Percentiles rank a stretch among this genome's conserved stretches.
phyloP scores from a whole-genome alignment of 2,797 vertebrate genomes.

The Phylloscopus collybita region DNA sequence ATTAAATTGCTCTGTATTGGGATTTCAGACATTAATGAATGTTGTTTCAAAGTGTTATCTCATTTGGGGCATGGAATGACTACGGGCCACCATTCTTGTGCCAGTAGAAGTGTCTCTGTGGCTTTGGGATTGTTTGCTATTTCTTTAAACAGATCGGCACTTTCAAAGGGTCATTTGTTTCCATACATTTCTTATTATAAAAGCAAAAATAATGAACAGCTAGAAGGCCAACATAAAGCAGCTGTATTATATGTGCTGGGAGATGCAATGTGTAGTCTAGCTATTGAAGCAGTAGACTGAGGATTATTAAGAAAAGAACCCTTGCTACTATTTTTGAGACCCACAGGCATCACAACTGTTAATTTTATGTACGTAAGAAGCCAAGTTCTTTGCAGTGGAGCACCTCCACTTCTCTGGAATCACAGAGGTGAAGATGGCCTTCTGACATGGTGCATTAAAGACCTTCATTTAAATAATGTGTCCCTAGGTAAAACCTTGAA shows the following conservation, averaged over 20 bases:
- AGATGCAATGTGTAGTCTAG: constrained; percentile 32
- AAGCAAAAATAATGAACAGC: constrained; percentile 54
- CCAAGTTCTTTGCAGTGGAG: constrained; percentile 20
- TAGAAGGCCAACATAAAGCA: constrained; percentile 40
- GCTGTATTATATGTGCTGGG: background rate
- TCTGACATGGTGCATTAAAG: constrained; percentile 28
- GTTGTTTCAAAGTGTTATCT: constrained; percentile 66
- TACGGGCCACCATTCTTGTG: constrained; percentile 5
- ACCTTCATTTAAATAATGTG: constrained; percentile 6
- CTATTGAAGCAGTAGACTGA: constrained; percentile 38
- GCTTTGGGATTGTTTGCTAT: constrained; percentile 60
- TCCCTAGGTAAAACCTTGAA: constrained; percentile 24
- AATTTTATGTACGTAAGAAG: constrained; percentile 47
- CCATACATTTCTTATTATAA: constrained; percentile 45
- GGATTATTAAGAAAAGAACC: constrained; percentile 21
- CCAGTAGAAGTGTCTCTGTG: constrained; percentile 48
- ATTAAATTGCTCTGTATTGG: constrained; percentile 61
- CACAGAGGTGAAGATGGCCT: constrained; percentile 1
- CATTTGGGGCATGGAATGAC: constrained; percentile 41
- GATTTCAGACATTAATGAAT: constrained; percentile 66
- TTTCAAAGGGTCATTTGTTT: constrained; percentile 61
- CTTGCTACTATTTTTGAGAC: constrained; percentile 15
- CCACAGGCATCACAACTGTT: background rate
- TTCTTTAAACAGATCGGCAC: constrained; percentile 38
- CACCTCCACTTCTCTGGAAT: background rate